phyloP scores from a whole-genome alignment of 1,140 invertebrate species.

The Zeugodacus cucurbitae region DNA sequence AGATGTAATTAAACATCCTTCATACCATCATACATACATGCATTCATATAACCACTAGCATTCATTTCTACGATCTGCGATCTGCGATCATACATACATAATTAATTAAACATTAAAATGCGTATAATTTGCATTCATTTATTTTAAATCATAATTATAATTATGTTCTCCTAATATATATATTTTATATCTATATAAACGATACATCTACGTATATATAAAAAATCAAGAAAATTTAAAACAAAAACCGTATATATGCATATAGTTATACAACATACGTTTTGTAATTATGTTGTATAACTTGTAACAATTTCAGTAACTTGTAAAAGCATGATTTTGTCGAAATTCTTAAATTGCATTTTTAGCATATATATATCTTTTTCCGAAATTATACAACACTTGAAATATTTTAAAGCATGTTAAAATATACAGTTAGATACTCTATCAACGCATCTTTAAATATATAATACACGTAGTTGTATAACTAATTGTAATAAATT shows the following conservation, averaged over 20 bases:
- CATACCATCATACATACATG: constrained; percentile 27
- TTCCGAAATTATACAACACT: neutral
- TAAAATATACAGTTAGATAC: constrained; percentile 7
- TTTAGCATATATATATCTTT: neutral
- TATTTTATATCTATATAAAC: constrained; percentile 40
- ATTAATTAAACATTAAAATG: constrained; percentile 27
- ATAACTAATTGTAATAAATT: neutral
- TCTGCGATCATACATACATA: constrained; percentile 27
- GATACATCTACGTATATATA: neutral
- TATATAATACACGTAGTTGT: neutral
- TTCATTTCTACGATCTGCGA: constrained; percentile 18
- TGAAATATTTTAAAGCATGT: neutral
- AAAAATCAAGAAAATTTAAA: neutral
- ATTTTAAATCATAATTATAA: constrained; percentile 34
- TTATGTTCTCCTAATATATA: constrained; percentile 35
- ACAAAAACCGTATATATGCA: constrained; percentile 22
- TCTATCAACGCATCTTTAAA: neutral
- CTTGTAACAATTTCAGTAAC: neutral
- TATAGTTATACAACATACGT: constrained; percentile 23
- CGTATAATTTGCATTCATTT: constrained; percentile 39
- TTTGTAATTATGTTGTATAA: neutral
- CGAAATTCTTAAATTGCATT: neutral
- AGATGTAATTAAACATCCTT: neutral
- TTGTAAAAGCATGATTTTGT: neutral
- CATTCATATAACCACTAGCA: constrained; percentile 20